These are phyloP conservation scores for Caenorhabditis sp. DNA, from an alignment of 2,888 invertebrate genomes.

Conservation along the genomic window DNA sequence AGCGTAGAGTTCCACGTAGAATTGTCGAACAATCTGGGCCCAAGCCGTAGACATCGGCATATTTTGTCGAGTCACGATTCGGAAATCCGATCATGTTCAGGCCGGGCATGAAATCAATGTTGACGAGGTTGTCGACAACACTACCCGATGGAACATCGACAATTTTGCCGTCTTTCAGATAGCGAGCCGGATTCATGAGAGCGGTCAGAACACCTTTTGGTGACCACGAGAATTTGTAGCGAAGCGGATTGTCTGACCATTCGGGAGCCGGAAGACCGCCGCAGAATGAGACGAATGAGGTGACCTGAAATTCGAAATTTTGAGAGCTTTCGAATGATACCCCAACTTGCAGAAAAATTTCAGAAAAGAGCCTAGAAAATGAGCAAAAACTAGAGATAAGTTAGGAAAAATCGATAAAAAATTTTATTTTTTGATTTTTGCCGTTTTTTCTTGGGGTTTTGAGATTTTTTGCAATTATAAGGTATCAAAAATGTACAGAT, in stretches of 20 bases:
- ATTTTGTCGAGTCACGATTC: constrained; percentile 91
- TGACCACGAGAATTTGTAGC: constrained; percentile 95
- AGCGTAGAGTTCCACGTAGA: constrained; percentile 90
- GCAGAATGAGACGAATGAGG: constrained; percentile 94
- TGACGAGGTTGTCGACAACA: constrained; percentile 83
- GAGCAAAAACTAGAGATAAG: too few species aligned
- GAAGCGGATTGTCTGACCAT: constrained; percentile 82
- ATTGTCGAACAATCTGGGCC: constrained; percentile 81
- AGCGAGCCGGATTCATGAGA: constrained; percentile 87
- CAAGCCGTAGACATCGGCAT: constrained; percentile 86
- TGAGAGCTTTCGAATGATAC: too few species aligned
- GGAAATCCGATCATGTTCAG: constrained; percentile 95
- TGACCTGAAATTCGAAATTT: constrained; percentile 75
- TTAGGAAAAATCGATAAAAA: too few species aligned
- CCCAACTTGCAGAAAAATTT: too few species aligned
- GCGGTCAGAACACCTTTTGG: constrained; percentile 91
- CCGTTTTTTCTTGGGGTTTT: too few species aligned
- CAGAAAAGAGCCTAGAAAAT: too few species aligned
- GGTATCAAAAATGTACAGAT: too few species aligned
- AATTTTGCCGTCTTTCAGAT: constrained; percentile 82
- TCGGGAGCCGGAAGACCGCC: constrained; percentile 97
- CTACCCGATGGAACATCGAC: constrained; percentile 84
- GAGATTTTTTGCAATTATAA: too few species aligned
- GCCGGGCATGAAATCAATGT: constrained; percentile 87
- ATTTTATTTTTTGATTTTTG: too few species aligned